These are phyloP conservation scores for Entelurus aequoreus DNA, from an alignment of 2,113 vertebrate species.

Conservation along the genomic window DNA sequence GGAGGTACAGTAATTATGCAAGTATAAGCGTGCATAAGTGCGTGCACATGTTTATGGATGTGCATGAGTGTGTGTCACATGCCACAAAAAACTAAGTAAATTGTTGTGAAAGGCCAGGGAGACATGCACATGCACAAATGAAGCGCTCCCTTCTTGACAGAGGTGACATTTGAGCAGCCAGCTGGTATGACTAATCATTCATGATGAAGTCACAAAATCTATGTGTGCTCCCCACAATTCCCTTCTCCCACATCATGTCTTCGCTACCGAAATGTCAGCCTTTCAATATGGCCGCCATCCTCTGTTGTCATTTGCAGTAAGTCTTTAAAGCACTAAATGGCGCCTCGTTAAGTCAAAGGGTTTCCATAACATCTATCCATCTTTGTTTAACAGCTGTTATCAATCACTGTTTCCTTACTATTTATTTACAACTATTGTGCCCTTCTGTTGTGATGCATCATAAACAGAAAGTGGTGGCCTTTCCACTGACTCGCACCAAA, in stretches of 20 bases:
- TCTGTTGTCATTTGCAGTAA: no score
- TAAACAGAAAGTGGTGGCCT: no score
- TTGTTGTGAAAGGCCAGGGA: constrained; percentile 36
- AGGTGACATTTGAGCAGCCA: constrained; percentile 57
- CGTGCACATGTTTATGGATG: not conserved
- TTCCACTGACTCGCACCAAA: no score
- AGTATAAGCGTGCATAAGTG: not conserved
- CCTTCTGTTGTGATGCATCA: no score
- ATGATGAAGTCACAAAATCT: constrained; percentile 66
- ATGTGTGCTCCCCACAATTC: constrained; percentile 34
- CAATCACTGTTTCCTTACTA: no score
- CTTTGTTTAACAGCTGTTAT: no score
- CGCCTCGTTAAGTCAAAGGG: no score
- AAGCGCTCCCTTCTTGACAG: constrained; percentile 31
- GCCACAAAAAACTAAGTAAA: constrained; percentile 37
- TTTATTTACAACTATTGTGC: no score
- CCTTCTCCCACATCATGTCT: constrained; percentile 2
- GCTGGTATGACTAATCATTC: constrained; percentile 62
- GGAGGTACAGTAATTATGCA: no score
- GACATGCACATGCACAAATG: constrained; percentile 17
- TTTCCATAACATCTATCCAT: no score
- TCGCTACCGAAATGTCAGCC: constrained; percentile 57
- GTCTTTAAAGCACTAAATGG: no score
- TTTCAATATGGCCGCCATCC: constrained; percentile 13
- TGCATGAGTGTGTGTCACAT: constrained; percentile 10